phyloP scores from a whole-genome alignment of 2,797 vertebrate genomes.

The Petrocephalus sullivani region DNA sequence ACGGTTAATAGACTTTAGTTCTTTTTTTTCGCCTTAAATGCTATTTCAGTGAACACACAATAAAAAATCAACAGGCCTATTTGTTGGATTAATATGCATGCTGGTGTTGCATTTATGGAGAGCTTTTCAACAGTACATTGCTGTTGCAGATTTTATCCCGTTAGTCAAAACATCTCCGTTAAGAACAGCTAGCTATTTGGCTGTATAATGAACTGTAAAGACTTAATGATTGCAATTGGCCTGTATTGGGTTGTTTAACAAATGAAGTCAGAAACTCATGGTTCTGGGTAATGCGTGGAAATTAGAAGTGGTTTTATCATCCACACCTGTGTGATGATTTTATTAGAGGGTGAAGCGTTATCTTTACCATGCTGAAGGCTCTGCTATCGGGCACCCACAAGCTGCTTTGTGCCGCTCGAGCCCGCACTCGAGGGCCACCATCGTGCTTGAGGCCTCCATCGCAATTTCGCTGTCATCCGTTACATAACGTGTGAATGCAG shows the following conservation, averaged over 20 bases:
- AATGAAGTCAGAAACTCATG: not conserved
- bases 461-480: not conserved
- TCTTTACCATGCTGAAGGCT: not conserved
- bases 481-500: not conserved
- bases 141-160: not conserved
- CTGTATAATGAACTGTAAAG: constrained; percentile 2
- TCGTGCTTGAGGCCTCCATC: not conserved
- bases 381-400: not conserved
- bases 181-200: not conserved
- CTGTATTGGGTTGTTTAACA: not conserved
- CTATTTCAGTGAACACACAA: not conserved
- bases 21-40: not conserved
- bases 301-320: not conserved
- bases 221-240: not conserved
- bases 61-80: not conserved
- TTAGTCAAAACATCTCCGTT: constrained; percentile 3
- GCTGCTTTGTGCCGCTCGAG: not conserved
- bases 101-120: not conserved
- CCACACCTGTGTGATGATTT: not conserved
- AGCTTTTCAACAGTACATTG: not conserved
- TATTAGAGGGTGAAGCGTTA: not conserved
- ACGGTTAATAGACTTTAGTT: not conserved
- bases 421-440: not conserved
- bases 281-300: not conserved
- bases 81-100: not conserved